A percentile compares a stretch with the other conserved stretches of the same genome.
Conservation (phyloP, 2,888 invertebrate genomes). For the Hemithea aestivaria region DNA sequence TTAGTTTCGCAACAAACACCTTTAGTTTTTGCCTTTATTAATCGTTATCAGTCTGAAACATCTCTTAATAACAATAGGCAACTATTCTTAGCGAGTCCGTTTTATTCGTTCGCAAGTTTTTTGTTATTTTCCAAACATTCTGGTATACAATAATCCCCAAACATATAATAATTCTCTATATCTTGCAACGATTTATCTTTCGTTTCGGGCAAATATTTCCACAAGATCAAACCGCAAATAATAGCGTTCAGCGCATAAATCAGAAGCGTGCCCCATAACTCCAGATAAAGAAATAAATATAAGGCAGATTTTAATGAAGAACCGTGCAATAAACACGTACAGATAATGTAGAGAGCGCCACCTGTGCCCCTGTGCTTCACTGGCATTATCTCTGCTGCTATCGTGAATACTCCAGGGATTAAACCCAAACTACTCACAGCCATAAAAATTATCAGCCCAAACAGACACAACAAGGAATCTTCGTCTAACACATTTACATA, state of each 20-base stretch:
- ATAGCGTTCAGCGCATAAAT: constrained; percentile 7
- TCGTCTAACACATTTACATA: not conserved
- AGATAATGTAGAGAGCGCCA: constrained; percentile 6
- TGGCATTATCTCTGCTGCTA: constrained; percentile 9
- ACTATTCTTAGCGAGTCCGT: too few species aligned
- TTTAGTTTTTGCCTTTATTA: too few species aligned
- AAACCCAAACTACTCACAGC: constrained; percentile 3
- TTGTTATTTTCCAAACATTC: not conserved
- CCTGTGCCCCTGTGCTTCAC: constrained; percentile 8
- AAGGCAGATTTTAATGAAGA: constrained; percentile 10
- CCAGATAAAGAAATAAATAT: constrained; percentile 8
- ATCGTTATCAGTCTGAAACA: too few species aligned
- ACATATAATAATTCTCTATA: constrained; percentile 8
- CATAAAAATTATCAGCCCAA: constrained; percentile 6
- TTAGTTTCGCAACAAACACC: too few species aligned
- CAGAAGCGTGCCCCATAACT: constrained; percentile 9
- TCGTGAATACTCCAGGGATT: constrained; percentile 5
- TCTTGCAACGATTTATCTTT: constrained; percentile 8
- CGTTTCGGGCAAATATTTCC: constrained; percentile 10
- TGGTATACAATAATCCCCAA: not conserved
- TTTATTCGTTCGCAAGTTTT: not conserved
- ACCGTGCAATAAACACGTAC: constrained; percentile 5
- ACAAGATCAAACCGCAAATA: constrained; percentile 1
- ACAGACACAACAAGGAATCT: constrained; percentile 6
- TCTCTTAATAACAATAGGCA: too few species aligned